Evolutionary conservation across 2,797 vertebrate genomes (phyloP).

Genomic region (Melanotaenia nigrans): DNA sequence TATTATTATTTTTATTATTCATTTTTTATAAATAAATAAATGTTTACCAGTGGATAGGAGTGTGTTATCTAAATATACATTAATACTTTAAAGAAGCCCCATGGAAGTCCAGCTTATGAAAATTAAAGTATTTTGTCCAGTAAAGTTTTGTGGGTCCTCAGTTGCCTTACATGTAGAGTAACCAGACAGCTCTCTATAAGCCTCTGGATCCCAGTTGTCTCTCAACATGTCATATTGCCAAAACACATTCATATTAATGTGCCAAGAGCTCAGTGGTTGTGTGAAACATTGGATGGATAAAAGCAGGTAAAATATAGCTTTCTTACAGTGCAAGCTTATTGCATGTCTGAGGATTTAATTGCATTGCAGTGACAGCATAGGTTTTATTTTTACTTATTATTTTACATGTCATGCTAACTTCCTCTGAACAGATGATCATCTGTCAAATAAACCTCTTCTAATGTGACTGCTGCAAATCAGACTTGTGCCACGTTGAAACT

Average conservation of each 20-base stretch:
- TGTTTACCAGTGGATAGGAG: not conserved
- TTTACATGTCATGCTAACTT: not conserved
- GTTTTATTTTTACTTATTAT: too few species aligned
- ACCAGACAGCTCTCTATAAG: not conserved
- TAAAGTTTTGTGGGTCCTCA: too few species aligned
- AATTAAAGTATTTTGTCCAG: too few species aligned
- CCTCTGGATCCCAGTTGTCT: not conserved
- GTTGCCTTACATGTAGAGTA: too few species aligned
- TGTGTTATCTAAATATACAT: not conserved
- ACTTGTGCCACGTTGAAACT: too few species aligned
- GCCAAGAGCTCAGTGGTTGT: not conserved
- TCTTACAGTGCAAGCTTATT: not conserved
- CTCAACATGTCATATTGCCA: not conserved
- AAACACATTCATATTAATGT: not conserved
- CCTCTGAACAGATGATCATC: too few species aligned
- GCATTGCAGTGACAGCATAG: not conserved
- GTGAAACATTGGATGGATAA: not conserved
- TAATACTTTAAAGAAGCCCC: not conserved
- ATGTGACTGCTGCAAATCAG: not conserved
- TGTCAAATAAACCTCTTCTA: too few species aligned
- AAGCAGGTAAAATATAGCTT: not conserved
- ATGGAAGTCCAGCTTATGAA: not conserved
- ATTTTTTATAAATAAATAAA: not conserved
- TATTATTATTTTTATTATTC: not conserved
- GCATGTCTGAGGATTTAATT: not conserved